Base-by-base conservation (phyloP, 2,797 vertebrate species). In the Enoplosus armatus region DNA sequence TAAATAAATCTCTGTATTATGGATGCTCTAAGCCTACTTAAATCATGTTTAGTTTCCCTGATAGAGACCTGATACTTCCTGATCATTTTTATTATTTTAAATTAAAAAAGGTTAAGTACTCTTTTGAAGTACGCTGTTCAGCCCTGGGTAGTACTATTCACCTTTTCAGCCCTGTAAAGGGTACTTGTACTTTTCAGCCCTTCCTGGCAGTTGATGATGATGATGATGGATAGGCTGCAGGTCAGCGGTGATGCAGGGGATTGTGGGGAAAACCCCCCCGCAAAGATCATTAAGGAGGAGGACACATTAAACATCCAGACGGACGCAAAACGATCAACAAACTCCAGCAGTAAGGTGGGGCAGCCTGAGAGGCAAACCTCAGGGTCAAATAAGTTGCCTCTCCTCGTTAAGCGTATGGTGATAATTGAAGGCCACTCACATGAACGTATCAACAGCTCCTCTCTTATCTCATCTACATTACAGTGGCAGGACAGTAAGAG, bases 211-310 rank as follows among this genome's bases (percentile, higher is more conserved):
- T 1, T 18, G 16, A 33, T 1, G 3, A 26, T 22, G 27, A 84
- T 54, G 73, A 82, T 83, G 80, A 85, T 71, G 43, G 80, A 84
- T 68, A n/a, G 53, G 56, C 48, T 41, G 24, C 20, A 0, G 50
- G 35, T 29, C 22, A 24, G 35, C 2, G 1, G 24, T 20, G 2
- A 15, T 22, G 50, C 16, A 53, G 41, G 51, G 75, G 65, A 74
- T 29, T 67, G 33, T 66, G 39, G 66, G 41, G 74, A 53, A 48
- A 58, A 41, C 31, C 55, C 61, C 27, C 31, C 31, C 7, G 10
- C 11, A 20, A 47, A 18, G 39, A 37, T 56, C 37, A 51, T 75
- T 75, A 58, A 62, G 35, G 8, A 5, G 41, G 53, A 26, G 14
- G 39, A 58, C 14, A 41, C 29, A 54, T 29, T 31, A 31, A 31